Base-by-base conservation (phyloP, 1,140 invertebrate genomes). In the Zaprionus kolodkinae region DNA sequence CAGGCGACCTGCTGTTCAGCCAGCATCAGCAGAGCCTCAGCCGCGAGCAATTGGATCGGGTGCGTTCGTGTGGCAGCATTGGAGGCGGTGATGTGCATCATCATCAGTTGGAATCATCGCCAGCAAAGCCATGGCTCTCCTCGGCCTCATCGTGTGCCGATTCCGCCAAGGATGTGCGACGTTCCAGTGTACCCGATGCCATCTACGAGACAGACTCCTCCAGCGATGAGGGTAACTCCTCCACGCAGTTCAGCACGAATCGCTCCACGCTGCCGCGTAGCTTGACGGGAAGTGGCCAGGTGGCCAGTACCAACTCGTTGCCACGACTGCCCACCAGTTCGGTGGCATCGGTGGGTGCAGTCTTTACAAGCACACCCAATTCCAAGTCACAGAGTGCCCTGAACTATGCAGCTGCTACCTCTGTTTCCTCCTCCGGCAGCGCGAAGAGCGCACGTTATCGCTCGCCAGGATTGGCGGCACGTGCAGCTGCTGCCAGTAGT, bases 391-490 rank as follows among this genome's bases (percentile, higher is more conserved):
- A 96, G 78, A 96, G 94, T 72, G 94, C 95, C 50, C 95, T 86
- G 93, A 95, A 81, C 94, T 95, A 78, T 36, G 79, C 82, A 0
- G 62, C 84, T 40, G 69, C 64, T 45, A 67, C 64, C 33, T 73
- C 75, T 2, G 1, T 2, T 2, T 21, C 21, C 21, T 21, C 21
- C 21, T 21, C 21, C 21, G 94, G 93, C 56, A 94, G 94, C 71
- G 96, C 97, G 3, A 97, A 97, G 84, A 97, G 96, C 33, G 97
- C 97, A 5, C 93, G 97, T 3, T 98, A 98, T 88, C 93, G 97
- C 2, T 96, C 97, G 0, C 97, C 97, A 0, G 97, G 97, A 0
- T 96, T 97, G 92, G 86, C 87, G 13, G 89, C 89, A 6, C 78
- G 85, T 40, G 85, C 85, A 4, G 85, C 85, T 0, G 85, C 85